These are phyloP conservation scores for Chroicocephalus ridibundus DNA, from an alignment of 2,113 vertebrate genomes.

Conservation along the genomic window DNA sequence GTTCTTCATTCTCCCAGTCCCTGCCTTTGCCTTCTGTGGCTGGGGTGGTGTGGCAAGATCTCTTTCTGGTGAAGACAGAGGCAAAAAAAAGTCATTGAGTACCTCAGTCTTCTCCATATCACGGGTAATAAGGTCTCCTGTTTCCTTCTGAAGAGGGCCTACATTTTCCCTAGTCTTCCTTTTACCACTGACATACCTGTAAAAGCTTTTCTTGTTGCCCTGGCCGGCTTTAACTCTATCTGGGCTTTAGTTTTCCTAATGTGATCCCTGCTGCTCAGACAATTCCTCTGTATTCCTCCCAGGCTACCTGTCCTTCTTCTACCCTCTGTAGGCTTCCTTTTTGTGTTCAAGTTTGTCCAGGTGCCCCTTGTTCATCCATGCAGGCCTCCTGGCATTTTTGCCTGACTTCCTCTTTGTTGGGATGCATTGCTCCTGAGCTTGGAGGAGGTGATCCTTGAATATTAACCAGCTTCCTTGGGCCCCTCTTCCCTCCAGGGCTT, in stretches of 20 bases:
- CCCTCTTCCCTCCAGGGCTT: not conserved
- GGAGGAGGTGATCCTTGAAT: not conserved
- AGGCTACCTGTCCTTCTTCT: not conserved
- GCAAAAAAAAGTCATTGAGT: not conserved
- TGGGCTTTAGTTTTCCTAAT: not conserved
- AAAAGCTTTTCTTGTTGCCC: not conserved
- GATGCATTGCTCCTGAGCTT: not conserved
- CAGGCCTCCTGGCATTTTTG: not conserved
- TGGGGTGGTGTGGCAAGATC: not conserved
- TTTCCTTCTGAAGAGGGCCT: not conserved
- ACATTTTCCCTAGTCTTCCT: not conserved
- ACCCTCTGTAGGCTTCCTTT: not conserved
- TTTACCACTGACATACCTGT: not conserved
- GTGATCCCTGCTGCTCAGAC: not conserved
- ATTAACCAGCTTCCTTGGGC: not conserved
- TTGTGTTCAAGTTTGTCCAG: not conserved
- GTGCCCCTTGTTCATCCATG: not conserved
- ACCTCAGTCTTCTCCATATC: not conserved
- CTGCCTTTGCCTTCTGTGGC: not conserved
- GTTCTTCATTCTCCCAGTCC: not conserved
- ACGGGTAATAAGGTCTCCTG: not conserved
- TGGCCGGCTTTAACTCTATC: not conserved
- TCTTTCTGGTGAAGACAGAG: not conserved
- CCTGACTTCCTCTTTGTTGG: not conserved
- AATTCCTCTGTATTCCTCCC: not conserved